These are phyloP conservation scores for Panzeria rudis DNA, from an alignment of 2,888 invertebrate species.

Conservation along the genomic window DNA sequence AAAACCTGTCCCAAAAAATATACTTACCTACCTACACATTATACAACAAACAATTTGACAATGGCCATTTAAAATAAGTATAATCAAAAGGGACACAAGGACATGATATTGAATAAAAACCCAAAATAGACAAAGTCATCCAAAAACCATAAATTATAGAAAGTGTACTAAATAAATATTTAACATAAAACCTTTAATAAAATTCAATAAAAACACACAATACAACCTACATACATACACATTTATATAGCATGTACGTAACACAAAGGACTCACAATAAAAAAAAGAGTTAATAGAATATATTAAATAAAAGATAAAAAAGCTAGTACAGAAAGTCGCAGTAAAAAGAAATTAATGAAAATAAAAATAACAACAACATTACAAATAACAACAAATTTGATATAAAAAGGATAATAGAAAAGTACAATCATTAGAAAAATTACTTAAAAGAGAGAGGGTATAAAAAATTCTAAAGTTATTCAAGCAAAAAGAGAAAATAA, in stretches of 20 bases:
- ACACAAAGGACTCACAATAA: constrained; percentile 17
- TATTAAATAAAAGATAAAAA: constrained; percentile 21
- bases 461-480: not conserved
- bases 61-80: constrained; percentile 32
- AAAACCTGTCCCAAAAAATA: not conserved
- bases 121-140: constrained; percentile 57
- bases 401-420: constrained; percentile 30
- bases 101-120: constrained; percentile 57
- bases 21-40: not conserved
- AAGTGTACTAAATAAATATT: constrained; percentile 70
- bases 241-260: not conserved
- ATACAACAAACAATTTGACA: constrained; percentile 53
- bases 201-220: not conserved
- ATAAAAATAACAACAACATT: not conserved
- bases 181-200: constrained; percentile 61
- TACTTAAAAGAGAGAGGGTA: constrained; percentile 6
- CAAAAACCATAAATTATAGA: constrained; percentile 67
- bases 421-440: not conserved
- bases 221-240: not conserved
- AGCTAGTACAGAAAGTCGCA: constrained; percentile 8
- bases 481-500: constrained; percentile 3
- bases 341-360: constrained; percentile 37
- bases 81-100: constrained; percentile 59
- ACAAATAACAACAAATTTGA: constrained; percentile 15
- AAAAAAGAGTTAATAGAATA: constrained; percentile 44